Percentiles rank a stretch among this genome's conserved stretches.
These are phyloP conservation scores for Apodemia mormo DNA, from an alignment of 2,888 invertebrate genomes.

Conservation along the genomic window DNA sequence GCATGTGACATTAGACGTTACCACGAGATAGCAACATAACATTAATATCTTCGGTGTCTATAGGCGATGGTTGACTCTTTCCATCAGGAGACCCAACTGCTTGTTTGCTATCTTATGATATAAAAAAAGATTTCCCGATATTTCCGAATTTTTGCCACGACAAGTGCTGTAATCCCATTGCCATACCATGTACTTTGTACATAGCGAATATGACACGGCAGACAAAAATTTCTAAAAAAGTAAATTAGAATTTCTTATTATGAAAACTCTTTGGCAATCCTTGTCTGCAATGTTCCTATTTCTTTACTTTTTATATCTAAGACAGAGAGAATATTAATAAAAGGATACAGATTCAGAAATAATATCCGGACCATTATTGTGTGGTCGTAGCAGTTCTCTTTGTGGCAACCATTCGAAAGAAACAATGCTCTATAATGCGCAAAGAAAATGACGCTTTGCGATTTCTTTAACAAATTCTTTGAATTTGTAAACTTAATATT, in stretches of 20 bases:
- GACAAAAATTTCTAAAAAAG: background rate
- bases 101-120: too few species aligned
- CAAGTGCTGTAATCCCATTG: too few species aligned
- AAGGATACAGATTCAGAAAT: background rate
- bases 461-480: background rate
- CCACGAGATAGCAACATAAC: too few species aligned
- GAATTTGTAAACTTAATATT: background rate
- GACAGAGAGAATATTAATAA: background rate
- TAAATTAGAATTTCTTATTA: background rate
- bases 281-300: background rate
- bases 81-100: too few species aligned
- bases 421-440: conserved; percentile 8
- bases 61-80: too few species aligned
- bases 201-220: too few species aligned
- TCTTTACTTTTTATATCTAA: conserved; percentile 2
- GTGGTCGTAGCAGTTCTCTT: background rate
- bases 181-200: too few species aligned
- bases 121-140: too few species aligned
- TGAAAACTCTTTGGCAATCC: background rate
- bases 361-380: conserved; percentile 1
- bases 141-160: too few species aligned
- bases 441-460: conserved; percentile 7
- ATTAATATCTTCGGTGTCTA: too few species aligned
- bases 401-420: background rate
- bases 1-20: too few species aligned